Evolutionary conservation across 2,888 invertebrate genomes (phyloP).

Genomic region (Platerodrilus igneus): DNA sequence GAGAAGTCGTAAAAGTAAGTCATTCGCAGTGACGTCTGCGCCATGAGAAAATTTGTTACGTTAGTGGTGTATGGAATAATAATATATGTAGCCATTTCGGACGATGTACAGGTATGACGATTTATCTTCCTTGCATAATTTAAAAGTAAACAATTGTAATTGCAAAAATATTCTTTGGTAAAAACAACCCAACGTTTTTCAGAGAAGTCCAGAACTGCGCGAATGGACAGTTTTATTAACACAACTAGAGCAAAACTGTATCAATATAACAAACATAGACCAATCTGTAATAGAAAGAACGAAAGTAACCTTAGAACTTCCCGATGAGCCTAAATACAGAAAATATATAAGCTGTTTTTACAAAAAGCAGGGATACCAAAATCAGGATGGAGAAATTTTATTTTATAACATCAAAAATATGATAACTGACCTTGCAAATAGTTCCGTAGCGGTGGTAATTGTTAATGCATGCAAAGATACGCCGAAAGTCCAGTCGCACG

Average conservation of each 20-base stretch:
- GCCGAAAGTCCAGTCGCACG: constrained; percentile 8
- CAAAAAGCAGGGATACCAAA: constrained; percentile 48
- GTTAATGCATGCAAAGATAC: constrained; percentile 14
- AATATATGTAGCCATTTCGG: neutral
- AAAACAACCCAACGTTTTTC: constrained; percentile 5
- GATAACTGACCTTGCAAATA: constrained; percentile 15
- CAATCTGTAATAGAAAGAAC: constrained; percentile 14
- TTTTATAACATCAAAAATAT: constrained; percentile 17
- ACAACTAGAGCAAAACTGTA: constrained; percentile 14
- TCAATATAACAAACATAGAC: constrained; percentile 14
- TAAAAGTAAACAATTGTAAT: constrained; percentile 2
- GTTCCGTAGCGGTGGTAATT: constrained; percentile 10
- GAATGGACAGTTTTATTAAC: constrained; percentile 14
- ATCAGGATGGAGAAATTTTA: constrained; percentile 36
- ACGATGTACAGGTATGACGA: constrained; percentile 6
- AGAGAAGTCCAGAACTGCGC: constrained; percentile 9
- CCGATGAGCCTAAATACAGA: constrained; percentile 14
- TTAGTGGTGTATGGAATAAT: constrained; percentile 2
- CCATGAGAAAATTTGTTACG: constrained; percentile 12
- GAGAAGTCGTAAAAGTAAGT: constrained; percentile 12
- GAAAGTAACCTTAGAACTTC: constrained; percentile 13
- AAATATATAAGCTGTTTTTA: constrained; percentile 38
- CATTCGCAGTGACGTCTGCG: constrained; percentile 15
- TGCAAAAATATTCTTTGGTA: constrained; percentile 1
- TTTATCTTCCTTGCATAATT: too few species aligned